A percentile compares a stretch with the other conserved stretches of the same genome.
phyloP scores from a whole-genome alignment of 2,797 vertebrate species.

The Nyctibius grandis region DNA sequence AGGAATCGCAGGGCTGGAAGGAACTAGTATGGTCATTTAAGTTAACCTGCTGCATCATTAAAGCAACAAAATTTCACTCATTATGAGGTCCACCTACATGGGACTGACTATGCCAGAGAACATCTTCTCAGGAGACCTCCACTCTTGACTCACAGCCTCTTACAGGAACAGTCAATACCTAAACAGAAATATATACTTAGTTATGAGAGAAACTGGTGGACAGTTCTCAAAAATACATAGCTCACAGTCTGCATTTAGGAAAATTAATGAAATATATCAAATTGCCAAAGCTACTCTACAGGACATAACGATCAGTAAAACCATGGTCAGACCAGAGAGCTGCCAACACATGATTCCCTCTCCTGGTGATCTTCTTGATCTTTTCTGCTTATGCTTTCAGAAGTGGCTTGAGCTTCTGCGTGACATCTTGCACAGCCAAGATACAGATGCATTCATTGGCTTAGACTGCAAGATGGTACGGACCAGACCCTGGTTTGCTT shows the following conservation, averaged over 20 bases:
- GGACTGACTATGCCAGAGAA: not conserved
- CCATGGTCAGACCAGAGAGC: not conserved
- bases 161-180: not conserved
- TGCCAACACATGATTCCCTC: not conserved
- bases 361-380: not conserved
- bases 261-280: not conserved
- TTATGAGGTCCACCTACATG: not conserved
- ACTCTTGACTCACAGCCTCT: not conserved
- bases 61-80: not conserved
- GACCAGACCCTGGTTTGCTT: not conserved
- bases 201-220: not conserved
- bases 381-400: not conserved
- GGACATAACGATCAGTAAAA: not conserved
- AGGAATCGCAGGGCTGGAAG: not conserved
- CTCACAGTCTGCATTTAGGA: not conserved
- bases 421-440: not conserved
- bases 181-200: not conserved
- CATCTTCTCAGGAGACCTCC: not conserved
- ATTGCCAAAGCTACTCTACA: not conserved
- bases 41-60: not conserved
- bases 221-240: not conserved
- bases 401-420: not conserved
- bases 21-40: not conserved
- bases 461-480: not conserved
- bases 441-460: not conserved